Evolutionary conservation across 2,888 invertebrate genomes (phyloP), one percentile per base, ranked within the genome.

Genomic region (Tipula helvola): DNA sequence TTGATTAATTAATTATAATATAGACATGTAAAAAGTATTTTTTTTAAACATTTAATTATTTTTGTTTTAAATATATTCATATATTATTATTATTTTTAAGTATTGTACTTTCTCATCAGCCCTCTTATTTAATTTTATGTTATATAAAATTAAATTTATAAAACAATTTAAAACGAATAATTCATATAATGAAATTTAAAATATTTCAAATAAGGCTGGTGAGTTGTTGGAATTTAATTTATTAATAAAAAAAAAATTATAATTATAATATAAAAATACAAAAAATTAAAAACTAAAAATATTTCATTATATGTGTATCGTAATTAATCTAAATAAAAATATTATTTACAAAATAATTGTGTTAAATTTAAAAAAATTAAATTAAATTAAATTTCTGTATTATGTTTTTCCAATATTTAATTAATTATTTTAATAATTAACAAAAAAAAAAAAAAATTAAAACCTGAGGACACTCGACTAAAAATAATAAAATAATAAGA

Each of bases 91-190:
- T 39, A 28, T 36, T 18, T 71, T 71, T 28, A 86, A 44, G 42
- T 86, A 36, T 86, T 86, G 86, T 86, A 86, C 86, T 86, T 86
- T 86, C 52, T 86, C 86, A 86, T 86, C 86, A 86, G 86, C 86
- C 52, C 86, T 52, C 39, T 86, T 10, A 86, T 71, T 86, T 86
- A 86, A 57, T 52, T 86, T 57, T 39, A 86, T 52, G n/a, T 52
- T 52, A 42, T 18, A 57, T 52, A 42, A 39, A 86, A 47, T 86
- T 86, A 36, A 86, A 44, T 44, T 44, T 86, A 47, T 86, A 28
- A 39, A 28, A 44, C 42, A 44, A 44, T 86, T 86, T 86, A 39
- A 39, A 12, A 71, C 71, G 18, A 71, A 28, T 28, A 28, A 28
- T 71, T 71, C 71, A 71, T 71, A 71, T 71, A 71, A 71, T 71